These are phyloP conservation scores for Leptopterna dolabrata DNA, from an alignment of 2,888 invertebrate genomes.

Conservation along the genomic window DNA sequence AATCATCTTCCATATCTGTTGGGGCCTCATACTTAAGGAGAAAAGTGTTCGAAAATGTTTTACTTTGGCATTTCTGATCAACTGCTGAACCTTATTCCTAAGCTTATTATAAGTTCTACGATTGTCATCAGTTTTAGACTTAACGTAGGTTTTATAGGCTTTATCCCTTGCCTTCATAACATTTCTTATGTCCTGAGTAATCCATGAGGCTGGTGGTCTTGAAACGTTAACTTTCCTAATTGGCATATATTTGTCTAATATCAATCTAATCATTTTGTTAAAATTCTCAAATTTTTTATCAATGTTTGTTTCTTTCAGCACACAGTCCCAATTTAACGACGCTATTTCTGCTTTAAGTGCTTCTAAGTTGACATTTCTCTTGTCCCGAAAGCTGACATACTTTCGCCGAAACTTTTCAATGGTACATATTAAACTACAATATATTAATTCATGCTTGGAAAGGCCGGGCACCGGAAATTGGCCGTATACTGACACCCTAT, in stretches of 20 bases:
- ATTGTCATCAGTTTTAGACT: not conserved
- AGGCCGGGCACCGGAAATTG: not conserved
- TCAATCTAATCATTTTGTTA: not conserved
- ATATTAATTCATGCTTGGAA: constrained; percentile 1
- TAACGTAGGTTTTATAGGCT: not conserved
- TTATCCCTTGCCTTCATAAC: not conserved
- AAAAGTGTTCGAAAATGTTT: constrained; percentile 11
- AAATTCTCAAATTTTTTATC: not conserved
- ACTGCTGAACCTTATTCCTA: not conserved
- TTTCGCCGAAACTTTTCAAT: not conserved
- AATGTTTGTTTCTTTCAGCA: not conserved
- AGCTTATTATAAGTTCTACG: too few relatives aligned
- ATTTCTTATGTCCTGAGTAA: not conserved
- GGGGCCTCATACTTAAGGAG: not conserved
- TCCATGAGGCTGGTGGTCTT: not conserved
- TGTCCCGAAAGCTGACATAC: not conserved
- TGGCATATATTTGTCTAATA: not conserved
- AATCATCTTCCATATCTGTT: not conserved
- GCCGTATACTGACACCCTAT: not conserved
- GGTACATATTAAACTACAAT: not conserved
- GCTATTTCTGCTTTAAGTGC: not conserved
- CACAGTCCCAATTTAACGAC: not conserved
- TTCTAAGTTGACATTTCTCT: not conserved
- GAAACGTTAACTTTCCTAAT: not conserved
- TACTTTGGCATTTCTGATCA: not conserved